Evolutionary conservation across 1,140 invertebrate species (phyloP).

Genomic region (Drosophila persimilis): DNA sequence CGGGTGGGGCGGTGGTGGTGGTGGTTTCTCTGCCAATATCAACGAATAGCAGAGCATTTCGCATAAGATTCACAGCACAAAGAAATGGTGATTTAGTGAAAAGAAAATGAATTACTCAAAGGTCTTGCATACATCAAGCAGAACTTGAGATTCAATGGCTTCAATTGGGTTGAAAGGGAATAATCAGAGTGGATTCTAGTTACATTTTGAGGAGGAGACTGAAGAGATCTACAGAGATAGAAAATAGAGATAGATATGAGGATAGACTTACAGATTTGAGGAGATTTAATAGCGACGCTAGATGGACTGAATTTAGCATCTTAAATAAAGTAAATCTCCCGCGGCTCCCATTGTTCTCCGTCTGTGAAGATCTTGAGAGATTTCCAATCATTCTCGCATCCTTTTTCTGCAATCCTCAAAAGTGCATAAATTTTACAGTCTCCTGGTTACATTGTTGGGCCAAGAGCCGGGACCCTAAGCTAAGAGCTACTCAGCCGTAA

Average conservation of each 20-base stretch:
- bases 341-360: too few relatives aligned
- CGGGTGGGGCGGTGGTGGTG: too few relatives aligned
- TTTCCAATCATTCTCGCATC: slow-evolving; percentile 39
- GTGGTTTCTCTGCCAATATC: too few relatives aligned
- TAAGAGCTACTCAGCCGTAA: slow-evolving; percentile 49
- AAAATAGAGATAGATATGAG: background rate
- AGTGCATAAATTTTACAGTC: slow-evolving; percentile 55
- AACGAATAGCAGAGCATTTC: background rate
- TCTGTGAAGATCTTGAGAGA: slow-evolving; percentile 26
- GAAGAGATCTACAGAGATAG: background rate
- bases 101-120: slow-evolving; percentile 11
- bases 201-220: too few relatives aligned
- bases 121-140: background rate
- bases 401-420: slow-evolving; percentile 37
- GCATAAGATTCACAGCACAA: slow-evolving; percentile 9
- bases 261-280: background rate
- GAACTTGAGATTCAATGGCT: slow-evolving; percentile 11
- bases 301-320: background rate
- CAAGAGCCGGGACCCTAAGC: slow-evolving; percentile 24
- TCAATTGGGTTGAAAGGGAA: slow-evolving; percentile 14
- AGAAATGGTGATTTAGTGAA: slow-evolving; percentile 12
- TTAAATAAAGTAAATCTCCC: slow-evolving; percentile 18
- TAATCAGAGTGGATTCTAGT: slow-evolving; percentile 1
- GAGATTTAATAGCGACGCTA: background rate
- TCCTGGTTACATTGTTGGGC: slow-evolving; percentile 47